Evolutionary conservation across 2,797 vertebrate genomes (phyloP), one percentile per base, ranked within the genome.

Genomic region (Vultur gryphus): DNA sequence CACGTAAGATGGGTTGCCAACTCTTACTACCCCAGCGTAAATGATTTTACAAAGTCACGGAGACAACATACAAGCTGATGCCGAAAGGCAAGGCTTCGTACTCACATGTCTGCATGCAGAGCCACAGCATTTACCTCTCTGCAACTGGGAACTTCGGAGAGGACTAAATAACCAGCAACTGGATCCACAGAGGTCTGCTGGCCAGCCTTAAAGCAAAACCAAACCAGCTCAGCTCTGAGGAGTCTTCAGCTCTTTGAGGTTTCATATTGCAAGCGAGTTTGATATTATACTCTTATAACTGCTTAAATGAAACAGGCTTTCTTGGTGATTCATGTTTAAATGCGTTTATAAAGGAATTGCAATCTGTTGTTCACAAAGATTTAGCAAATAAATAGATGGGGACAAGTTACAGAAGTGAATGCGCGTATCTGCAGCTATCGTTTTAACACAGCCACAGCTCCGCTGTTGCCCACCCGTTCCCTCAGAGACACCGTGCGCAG

Each of bases 41-140:
- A 87, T 25, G 90, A 72, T 79, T 95, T 95, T 90, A 91, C 28
- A 41, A 88, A 94, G 90, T 92, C 39, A 67, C 29, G 37, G 92
- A 87, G 89, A 84, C 77, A 52, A 72, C 29, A 26, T 0, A 18
- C 21, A 71, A 64, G 64, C 75, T 84, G 64, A 86, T 18, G 75
- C 72, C 18, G 51, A 51, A 58, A 91, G 55, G 66, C 18, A 39
- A 57, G 75, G 49, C 51, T 85, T 87, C 62, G 20, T 92, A 98
- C 99, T 99, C 96, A 99, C 99, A 29, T 98, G 99, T 98, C 98
- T 98, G 98, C 98, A 98, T 3, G 98, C 98, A 65, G 93, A 98
- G 82, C 98, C 99, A 16, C 98, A 98, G 97, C 99, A 99, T 59
- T 87, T 94, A 41, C 98, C 98, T 93, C 98, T 98, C 96, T 97